Evolutionary conservation across 2,797 vertebrate species (phyloP), one percentile per base, ranked within the genome.

Genomic region (Labeo calbasu): DNA sequence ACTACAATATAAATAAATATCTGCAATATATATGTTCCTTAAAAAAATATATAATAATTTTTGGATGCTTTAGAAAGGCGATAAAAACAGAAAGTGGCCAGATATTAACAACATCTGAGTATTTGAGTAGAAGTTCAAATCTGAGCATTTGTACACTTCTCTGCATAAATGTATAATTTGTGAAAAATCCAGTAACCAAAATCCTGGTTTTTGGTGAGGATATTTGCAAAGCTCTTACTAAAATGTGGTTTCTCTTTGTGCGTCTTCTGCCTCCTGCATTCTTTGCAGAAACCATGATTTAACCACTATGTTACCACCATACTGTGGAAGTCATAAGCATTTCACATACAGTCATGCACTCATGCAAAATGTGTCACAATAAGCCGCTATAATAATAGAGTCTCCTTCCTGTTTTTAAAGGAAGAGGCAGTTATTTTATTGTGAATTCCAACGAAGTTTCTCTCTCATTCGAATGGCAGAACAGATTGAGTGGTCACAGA

Each of bases 321-420:
- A 19, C 19, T 25, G 15, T 28, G 10, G 36, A 77, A 61, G 57
- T 48, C 46, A 79, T 9, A 28, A 79, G 61, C 51, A 66, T 79
- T 65, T 66, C 10, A 61, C 32, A 43, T 59, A n/a, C 65, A 71
- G 79, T 71, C n/a, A 81, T 43, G 36, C n/a, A 46, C 65, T 57
- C 50, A 43, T 70, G 32, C 66, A n/a, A 61, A 48, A 63, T 23
- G 55, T 63, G 55, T 73, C 55, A 32, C 15, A 63, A 63, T 82
- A 79, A 66, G 77, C 61, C 17, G 1, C 77, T 51, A 46, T 28
- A 63, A 73, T 63, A 63, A 82, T 43, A 40, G n/a, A 46, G 12
- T 73, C 43, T n/a, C 5, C 19, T 65, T 82, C 46, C 69, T 82
- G 69, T 63, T 72, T 82, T 63, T 21, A 7, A 61, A 82, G 5